These are phyloP conservation scores for Drosophila melanica DNA, from an alignment of 1,140 invertebrate genomes.

Conservation along the genomic window DNA sequence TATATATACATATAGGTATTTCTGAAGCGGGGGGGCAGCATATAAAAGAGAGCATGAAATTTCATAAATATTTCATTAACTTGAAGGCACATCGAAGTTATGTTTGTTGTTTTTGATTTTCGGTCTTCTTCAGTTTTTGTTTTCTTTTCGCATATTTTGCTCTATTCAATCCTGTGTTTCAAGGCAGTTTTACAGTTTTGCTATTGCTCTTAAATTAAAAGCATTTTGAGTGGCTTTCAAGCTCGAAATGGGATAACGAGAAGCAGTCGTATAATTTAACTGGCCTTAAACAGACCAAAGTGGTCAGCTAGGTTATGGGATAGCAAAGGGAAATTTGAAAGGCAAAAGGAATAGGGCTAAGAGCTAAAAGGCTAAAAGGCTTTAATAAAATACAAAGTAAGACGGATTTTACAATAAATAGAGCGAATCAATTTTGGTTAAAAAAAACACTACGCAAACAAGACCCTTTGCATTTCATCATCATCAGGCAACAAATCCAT, in stretches of 20 bases:
- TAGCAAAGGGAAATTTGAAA: slow-evolving; percentile 3
- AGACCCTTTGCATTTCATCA: not conserved
- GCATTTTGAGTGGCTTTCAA: slow-evolving; percentile 35
- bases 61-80: slow-evolving; percentile 78
- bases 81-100: slow-evolving; percentile 60
- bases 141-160: slow-evolving; percentile 17
- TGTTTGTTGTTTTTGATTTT: slow-evolving; percentile 18
- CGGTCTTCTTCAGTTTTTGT: slow-evolving; percentile 3
- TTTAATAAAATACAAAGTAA: not conserved
- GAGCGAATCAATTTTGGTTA: not conserved
- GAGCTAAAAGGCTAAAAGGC: not conserved
- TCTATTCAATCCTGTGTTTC: slow-evolving; percentile 17
- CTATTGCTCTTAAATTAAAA: slow-evolving; percentile 35
- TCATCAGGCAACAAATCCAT: slow-evolving; percentile 4
- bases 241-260: slow-evolving; percentile 12
- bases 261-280: slow-evolving; percentile 35
- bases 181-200: not conserved
- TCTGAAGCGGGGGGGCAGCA: not conserved
- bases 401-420: not conserved
- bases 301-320: not conserved
- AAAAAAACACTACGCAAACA: not conserved
- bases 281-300: slow-evolving; percentile 6
- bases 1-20: too few relatives aligned
- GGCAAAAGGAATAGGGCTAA: not conserved
- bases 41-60: slow-evolving; percentile 38